Conservation (phyloP, 2,113 vertebrate genomes). For the Corythoichthys intestinalis region DNA sequence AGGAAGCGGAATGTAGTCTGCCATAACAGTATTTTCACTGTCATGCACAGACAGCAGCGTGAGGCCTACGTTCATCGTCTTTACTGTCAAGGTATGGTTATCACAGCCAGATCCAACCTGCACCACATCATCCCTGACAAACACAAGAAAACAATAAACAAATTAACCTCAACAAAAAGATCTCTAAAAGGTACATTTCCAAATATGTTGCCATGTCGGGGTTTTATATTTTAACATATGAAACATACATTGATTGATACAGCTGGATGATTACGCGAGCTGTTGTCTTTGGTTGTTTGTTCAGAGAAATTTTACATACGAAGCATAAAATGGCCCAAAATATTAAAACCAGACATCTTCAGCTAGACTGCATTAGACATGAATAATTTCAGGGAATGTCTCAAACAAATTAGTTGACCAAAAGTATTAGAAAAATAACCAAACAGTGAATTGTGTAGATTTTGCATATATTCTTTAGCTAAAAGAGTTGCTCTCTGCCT, state of each 20-base stretch:
- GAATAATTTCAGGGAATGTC: not conserved
- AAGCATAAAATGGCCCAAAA: no score
- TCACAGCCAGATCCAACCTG: slow-evolving; percentile 80
- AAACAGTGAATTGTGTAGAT: not conserved
- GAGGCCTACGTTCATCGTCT: slow-evolving; percentile 82
- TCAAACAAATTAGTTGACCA: not conserved
- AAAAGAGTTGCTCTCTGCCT: slow-evolving; percentile 1
- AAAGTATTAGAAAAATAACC: not conserved
- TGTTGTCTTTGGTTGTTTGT: no score
- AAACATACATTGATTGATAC: no score
- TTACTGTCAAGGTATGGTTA: slow-evolving; percentile 81
- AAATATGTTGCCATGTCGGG: not conserved
- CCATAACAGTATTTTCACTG: slow-evolving; percentile 71
- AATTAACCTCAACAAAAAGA: not conserved
- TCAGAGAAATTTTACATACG: no score
- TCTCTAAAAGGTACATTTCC: not conserved
- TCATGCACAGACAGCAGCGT: slow-evolving; percentile 88
- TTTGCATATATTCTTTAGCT: not conserved
- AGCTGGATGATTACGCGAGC: no score
- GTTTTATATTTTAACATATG: no score
- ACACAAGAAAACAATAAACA: slow-evolving; percentile 6
- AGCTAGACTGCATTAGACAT: not conserved
- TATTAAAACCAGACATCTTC: no score
- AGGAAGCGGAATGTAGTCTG: slow-evolving; percentile 82
- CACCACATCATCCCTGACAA: slow-evolving; percentile 86